Evolutionary conservation across 2,797 vertebrate genomes (phyloP).

Genomic region (Poeciliopsis infans): DNA sequence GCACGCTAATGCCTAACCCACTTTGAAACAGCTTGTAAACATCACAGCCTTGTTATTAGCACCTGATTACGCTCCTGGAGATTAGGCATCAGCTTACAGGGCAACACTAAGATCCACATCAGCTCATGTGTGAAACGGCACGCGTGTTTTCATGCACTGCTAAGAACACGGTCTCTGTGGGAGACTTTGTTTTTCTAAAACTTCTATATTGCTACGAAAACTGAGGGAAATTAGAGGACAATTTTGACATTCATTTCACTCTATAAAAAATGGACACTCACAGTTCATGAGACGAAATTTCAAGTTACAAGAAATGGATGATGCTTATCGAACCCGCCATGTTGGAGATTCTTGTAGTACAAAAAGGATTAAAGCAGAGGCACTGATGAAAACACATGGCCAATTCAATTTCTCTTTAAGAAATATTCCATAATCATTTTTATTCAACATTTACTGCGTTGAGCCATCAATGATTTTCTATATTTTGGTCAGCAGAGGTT

Average conservation of each 20-base stretch:
- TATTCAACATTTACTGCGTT: neutral
- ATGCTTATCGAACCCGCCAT: neutral
- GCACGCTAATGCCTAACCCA: constrained; percentile 27
- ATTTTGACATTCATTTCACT: neutral
- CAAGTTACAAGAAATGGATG: neutral
- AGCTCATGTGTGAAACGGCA: constrained; percentile 13
- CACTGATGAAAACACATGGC: neutral
- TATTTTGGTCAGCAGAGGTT: no score
- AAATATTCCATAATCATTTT: neutral
- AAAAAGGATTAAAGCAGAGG: neutral
- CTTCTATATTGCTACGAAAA: constrained; percentile 16
- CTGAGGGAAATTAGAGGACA: constrained; percentile 27
- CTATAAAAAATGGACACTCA: neutral
- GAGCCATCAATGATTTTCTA: neutral
- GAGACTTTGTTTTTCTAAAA: constrained; percentile 47
- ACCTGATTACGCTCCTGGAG: constrained; percentile 71
- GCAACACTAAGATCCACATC: constrained; percentile 60
- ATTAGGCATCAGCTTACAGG: constrained; percentile 54
- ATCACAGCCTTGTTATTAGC: constrained; percentile 73
- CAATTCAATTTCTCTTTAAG: neutral
- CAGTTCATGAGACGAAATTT: neutral
- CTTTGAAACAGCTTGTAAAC: constrained; percentile 73
- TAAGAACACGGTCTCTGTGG: constrained; percentile 29
- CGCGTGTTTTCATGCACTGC: constrained; percentile 15
- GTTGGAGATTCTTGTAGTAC: neutral